Base-by-base conservation (phyloP, 2,797 vertebrate species). In the Pyrocephalus nanus region DNA sequence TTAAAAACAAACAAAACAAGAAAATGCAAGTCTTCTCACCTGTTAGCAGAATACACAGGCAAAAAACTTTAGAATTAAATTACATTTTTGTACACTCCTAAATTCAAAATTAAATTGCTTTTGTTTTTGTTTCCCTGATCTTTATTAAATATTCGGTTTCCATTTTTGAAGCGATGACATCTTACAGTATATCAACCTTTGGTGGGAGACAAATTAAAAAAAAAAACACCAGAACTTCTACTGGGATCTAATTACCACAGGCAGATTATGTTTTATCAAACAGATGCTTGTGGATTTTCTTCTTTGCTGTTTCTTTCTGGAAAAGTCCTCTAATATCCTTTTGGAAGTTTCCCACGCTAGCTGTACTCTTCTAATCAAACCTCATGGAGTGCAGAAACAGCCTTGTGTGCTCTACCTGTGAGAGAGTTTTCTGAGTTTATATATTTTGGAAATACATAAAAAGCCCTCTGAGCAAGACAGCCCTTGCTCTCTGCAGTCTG, bases 181-280 rank as follows among this genome's bases (percentile, higher is more conserved):
- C 93, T 92, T 97, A 96, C 84, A 88, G 91, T 95, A 81, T 92
- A 97, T 93, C 97, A 87, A 8, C 91, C 91, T 91, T 95, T 88
- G 92, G 81, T 19, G 95, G 88, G 69, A 96, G 48, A 88, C 65
- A 94, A 92, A 79, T 74, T 64, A 29, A 88, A 93, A 94, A 95
- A 93, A 32, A 29, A 29, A 14, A 51, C 26, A 47, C 8, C 78
- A 91, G 64, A 96, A 92, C 82, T 96, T 53, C 48, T 97, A 95
- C 93, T 93, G 96, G 97, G 97, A 98, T 92, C 97, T 97, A 97
- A 98, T 98, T 98, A 98, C 96, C 50, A 54, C 95, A 97, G 96
- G 73, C 89, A 96, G 97, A 98, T 97, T 97, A 97, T n/a, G 78
- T 91, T 97, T 94, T 92, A 96, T 96, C 93, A 98, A 97, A 96